Base-by-base conservation (phyloP, 2,113 vertebrate species). In the Puma concolor region DNA sequence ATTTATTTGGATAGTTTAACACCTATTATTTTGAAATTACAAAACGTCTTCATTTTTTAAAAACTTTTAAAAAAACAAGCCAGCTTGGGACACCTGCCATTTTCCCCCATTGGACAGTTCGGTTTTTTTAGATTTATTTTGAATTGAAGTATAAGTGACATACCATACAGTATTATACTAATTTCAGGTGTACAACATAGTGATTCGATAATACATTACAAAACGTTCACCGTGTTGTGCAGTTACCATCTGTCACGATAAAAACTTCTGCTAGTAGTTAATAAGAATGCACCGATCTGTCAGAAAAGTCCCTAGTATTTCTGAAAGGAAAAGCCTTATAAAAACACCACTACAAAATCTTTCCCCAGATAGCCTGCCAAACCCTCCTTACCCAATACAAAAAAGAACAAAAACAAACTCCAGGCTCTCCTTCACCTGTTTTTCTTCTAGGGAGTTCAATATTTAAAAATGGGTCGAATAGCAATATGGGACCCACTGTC, bases 1-100 rank as follows among this genome's bases (percentile, higher is more conserved):
- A 76, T 50, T 91, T 67, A 82, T 74, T 95, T 86, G 48, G 23
- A 29, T 72, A 77, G 60, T 95, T 92, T 77, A 72, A 82, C 29
- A 52, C 2, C 13, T 29, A 50, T n/a, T 71, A 92, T 79, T 50
- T 92, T 77, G 19, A 95, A 95, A 66, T 54, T 83, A 86, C 69
- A 80, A 82, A 25, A 54, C 4, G 82, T 48, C 52, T 84, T 76
- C 4, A 25, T 80, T 77, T 88, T 33, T 50, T 10, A 77, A 92
- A 91, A 76, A 23, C 25, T 52, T 88, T 16, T 23, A 16, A 91
- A 95, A 95, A 95, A 71, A 19, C 10, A 86, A 88, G 33, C 17
- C 19, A 25, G 31, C 21, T 48, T 67, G 69, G 6, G 27, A 82
- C 82, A 66, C 21, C 29, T 95, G 41, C 41, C n/a, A 63, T 93